A percentile compares a stretch with the other conserved stretches of the same genome.
phyloP scores from a whole-genome alignment of 2,888 invertebrate species.

The Ptilodon capucinus region DNA sequence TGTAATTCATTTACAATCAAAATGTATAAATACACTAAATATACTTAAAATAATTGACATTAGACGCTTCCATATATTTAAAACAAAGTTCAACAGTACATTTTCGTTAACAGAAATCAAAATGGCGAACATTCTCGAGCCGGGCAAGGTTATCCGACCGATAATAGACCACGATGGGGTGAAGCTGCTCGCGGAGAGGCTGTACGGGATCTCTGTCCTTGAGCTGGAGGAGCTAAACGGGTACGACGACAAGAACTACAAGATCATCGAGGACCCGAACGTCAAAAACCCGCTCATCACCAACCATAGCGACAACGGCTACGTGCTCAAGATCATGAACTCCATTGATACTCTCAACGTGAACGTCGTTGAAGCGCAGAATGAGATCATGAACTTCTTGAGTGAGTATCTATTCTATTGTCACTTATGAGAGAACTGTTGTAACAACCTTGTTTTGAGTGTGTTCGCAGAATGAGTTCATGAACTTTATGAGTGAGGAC shows the following conservation, averaged over 20 bases:
- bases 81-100: too few relatives aligned
- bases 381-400: constrained; percentile 87
- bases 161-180: constrained; percentile 77
- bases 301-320: constrained; percentile 82
- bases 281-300: constrained; percentile 84
- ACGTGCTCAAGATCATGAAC: constrained; percentile 93
- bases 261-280: constrained; percentile 82
- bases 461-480: too few relatives aligned
- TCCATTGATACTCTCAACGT: constrained; percentile 89
- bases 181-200: constrained; percentile 74
- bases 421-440: too few relatives aligned
- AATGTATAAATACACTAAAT: too few relatives aligned
- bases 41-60: too few relatives aligned
- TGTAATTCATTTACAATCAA: too few relatives aligned
- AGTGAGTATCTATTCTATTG: constrained; percentile 81
- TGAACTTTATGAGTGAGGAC: too few relatives aligned
- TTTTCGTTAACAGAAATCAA: background rate
- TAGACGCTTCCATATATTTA: too few relatives aligned
- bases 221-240: constrained; percentile 85
- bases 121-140: constrained; percentile 65
- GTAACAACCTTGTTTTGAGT: too few relatives aligned
- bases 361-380: constrained; percentile 88
- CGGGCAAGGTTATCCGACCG: constrained; percentile 83
- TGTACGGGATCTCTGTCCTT: constrained; percentile 84
- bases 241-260: constrained; percentile 91